Evolutionary conservation across 2,113 vertebrate genomes (phyloP), one percentile per base, ranked within the genome.

Genomic region (Corythoichthys haematopterus): DNA sequence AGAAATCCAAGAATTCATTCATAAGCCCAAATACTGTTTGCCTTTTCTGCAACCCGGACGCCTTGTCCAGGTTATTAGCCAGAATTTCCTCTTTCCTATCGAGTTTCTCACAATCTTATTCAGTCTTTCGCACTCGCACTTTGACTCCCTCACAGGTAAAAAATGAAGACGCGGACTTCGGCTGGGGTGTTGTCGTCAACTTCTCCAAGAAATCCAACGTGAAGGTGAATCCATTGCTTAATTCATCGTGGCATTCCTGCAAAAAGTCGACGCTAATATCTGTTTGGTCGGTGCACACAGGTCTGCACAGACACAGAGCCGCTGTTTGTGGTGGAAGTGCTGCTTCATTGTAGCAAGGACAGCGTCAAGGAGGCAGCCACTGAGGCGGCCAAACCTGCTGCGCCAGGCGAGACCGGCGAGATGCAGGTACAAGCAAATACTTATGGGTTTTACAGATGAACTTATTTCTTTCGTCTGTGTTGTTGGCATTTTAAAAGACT

Each of bases 111-210:
- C 50, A n/a, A 7, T 6, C 50, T 52, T 16, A 52, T n/a, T 52
- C 50, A 20, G 5, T 2, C 16, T 3, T 7, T 52, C 50, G 8
- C n/a, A 52, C 50, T n/a, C 4, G 2, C 15, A 7, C 50, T 51
- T 20, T 52, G 2, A 12, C 47, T 52, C 63, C 2, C 46, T 51
- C 5, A 4, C 74, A 99, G 97, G 96, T 99, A 2, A 96, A 97
- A 83, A 97, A 94, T 15, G 94, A 95, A 73, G 92, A 93, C 6
- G 89, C 93, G 61, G 95, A 99, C 88, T 98, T 97, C 63, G 97
- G 96, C 80, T 99, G 97, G 97, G 97, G 97, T 36, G 93, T 96
- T 5, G 94, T 99, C 1, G 93, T 99, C n/a, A 99, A 98, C 90
- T 99, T 99, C 79, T 94, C 93, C 47, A 98, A 96, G 87, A 99